These are phyloP conservation scores for Bombus terrestris DNA, from an alignment of 1,140 invertebrate species.

Conservation along the genomic window DNA sequence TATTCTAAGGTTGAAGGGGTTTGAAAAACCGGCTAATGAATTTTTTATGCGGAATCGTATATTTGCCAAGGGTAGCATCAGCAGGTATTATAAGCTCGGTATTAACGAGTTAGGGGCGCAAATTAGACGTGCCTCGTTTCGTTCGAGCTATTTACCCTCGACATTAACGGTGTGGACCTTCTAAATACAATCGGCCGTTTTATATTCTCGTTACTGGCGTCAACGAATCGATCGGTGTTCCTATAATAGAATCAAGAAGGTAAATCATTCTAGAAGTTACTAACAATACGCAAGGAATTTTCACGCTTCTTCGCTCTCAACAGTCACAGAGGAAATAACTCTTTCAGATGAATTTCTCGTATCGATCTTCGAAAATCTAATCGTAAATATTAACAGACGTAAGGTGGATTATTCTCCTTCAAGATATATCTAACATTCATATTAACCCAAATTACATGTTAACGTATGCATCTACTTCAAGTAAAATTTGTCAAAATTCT, in stretches of 20 bases:
- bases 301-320: neutral
- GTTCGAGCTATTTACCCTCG: neutral
- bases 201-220: slow-evolving; percentile 36
- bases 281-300: neutral
- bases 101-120: neutral
- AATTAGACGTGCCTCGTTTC: neutral
- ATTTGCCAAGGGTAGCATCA: neutral
- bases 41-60: neutral
- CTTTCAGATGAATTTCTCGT: no score
- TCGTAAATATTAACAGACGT: no score
- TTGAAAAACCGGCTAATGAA: slow-evolving; percentile 1
- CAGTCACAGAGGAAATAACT: neutral
- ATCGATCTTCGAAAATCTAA: no score
- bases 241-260: slow-evolving; percentile 36
- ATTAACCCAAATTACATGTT: no score
- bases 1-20: neutral
- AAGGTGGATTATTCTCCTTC: no score
- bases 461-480: no score
- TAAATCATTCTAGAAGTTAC: slow-evolving; percentile 54
- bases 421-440: no score
- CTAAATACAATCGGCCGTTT: slow-evolving; percentile 25
- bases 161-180: neutral
- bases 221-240: slow-evolving; percentile 44
- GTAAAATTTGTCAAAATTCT: no score
- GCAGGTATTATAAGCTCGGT: neutral